Percentiles rank a stretch among this genome's conserved stretches.
Conservation (phyloP, 2,888 invertebrate genomes). For the Lepidocyrtinus sp. region DNA sequence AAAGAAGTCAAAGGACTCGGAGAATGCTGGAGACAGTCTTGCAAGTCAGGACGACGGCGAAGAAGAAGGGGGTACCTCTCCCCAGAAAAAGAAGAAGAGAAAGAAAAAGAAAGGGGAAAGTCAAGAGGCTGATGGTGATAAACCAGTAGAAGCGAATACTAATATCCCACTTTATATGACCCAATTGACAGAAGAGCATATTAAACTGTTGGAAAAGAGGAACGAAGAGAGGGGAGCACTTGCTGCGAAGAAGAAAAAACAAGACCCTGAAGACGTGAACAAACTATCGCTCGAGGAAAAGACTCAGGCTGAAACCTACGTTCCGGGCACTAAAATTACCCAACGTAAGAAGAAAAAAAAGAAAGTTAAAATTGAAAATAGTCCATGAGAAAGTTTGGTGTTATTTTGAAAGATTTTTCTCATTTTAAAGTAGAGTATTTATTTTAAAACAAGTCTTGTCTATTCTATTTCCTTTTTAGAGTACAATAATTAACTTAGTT, state of each 20-base stretch:
- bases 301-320: no score
- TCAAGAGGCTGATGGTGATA: conserved; percentile 18
- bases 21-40: not conserved
- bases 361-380: no score
- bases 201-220: not conserved
- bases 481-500: no score
- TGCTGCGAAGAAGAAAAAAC: not conserved
- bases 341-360: conserved; percentile 43
- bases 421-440: no score
- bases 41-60: conserved; percentile 3
- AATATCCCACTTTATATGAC: no score
- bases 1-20: not conserved
- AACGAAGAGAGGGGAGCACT: not conserved
- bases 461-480: no score
- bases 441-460: no score
- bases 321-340: no score
- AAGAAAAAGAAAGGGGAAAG: conserved; percentile 27
- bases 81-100: conserved; percentile 38
- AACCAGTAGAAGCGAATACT: no score
- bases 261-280: not conserved
- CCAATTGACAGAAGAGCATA: not conserved
- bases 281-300: no score
- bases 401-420: no score
- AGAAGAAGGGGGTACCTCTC: not conserved
- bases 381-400: no score